These are phyloP conservation scores for Alloplasta piceator DNA, from an alignment of 2,888 invertebrate species.

Conservation along the genomic window DNA sequence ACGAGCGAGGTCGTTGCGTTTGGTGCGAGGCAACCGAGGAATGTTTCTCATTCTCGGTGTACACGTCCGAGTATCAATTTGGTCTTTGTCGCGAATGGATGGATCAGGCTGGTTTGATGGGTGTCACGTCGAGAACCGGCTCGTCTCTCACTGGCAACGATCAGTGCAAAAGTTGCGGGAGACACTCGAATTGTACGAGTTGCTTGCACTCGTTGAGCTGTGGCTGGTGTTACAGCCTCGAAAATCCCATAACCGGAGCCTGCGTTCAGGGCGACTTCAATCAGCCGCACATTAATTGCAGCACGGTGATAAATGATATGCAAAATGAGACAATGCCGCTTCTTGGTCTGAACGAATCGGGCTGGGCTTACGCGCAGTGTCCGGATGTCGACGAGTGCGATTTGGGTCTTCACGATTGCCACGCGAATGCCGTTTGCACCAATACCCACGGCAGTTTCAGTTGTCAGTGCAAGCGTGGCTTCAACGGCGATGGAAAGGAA, in stretches of 20 bases:
- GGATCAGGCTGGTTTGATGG: constrained; percentile 88
- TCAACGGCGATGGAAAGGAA: constrained; percentile 93
- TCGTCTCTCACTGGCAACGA: constrained; percentile 83
- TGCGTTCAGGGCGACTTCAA: constrained; percentile 95
- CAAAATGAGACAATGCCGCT: constrained; percentile 75
- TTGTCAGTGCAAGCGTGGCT: constrained; percentile 95
- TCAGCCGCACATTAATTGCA: constrained; percentile 90
- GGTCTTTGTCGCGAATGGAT: constrained; percentile 97
- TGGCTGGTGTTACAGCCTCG: constrained; percentile 96
- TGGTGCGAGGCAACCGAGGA: constrained; percentile 97
- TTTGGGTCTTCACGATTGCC: constrained; percentile 94
- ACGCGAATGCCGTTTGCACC: constrained; percentile 94
- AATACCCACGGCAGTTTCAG: constrained; percentile 96
- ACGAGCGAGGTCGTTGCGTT: constrained; percentile 94
- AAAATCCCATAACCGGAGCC: constrained; percentile 94
- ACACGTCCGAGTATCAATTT: constrained; percentile 96
- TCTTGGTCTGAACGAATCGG: constrained; percentile 87
- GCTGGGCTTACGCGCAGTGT: constrained; percentile 96
- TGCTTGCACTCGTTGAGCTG: constrained; percentile 94
- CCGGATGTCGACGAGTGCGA: constrained; percentile 98
- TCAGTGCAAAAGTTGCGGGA: constrained; percentile 92
- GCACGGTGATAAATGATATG: constrained; percentile 86
- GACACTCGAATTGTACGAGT: constrained; percentile 90
- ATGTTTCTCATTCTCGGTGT: constrained; percentile 98
- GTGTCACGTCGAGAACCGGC: constrained; percentile 78